Percentiles rank a stretch among this genome's conserved stretches.
These are phyloP conservation scores for Fukomys damarensis DNA, from an alignment of 2,113 vertebrate genomes.

Conservation along the genomic window DNA sequence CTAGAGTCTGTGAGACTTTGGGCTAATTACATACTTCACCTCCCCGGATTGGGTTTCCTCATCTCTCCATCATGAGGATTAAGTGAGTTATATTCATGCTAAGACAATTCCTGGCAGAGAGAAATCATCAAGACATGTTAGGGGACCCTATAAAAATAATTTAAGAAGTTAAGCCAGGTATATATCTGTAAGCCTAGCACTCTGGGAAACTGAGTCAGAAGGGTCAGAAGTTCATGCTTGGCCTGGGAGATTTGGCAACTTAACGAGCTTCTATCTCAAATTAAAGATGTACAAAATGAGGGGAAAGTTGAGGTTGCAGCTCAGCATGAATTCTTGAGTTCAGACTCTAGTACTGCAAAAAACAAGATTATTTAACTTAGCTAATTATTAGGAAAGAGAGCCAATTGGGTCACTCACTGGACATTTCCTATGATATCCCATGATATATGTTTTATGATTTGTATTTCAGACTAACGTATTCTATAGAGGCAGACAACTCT, in stretches of 20 bases:
- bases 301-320: not conserved
- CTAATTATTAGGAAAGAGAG: not conserved
- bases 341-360: not conserved
- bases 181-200: not conserved
- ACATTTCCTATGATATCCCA: not conserved
- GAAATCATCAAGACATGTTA: not conserved
- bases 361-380: not conserved
- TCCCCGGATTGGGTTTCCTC: not conserved
- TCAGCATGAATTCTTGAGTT: not conserved
- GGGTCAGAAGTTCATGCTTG: not conserved
- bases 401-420: not conserved
- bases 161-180: not conserved
- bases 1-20: not conserved
- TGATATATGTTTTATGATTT: not conserved
- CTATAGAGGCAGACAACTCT: not conserved
- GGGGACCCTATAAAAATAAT: not conserved
- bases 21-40: not conserved
- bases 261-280: not conserved
- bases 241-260: not conserved
- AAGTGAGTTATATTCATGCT: not conserved
- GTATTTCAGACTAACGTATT: not conserved
- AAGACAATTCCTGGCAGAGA: not conserved
- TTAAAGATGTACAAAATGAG: not conserved
- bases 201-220: not conserved
- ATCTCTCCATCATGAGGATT: not conserved